phyloP scores from a whole-genome alignment of 2,797 vertebrate genomes.

The Coilia nasus region DNA sequence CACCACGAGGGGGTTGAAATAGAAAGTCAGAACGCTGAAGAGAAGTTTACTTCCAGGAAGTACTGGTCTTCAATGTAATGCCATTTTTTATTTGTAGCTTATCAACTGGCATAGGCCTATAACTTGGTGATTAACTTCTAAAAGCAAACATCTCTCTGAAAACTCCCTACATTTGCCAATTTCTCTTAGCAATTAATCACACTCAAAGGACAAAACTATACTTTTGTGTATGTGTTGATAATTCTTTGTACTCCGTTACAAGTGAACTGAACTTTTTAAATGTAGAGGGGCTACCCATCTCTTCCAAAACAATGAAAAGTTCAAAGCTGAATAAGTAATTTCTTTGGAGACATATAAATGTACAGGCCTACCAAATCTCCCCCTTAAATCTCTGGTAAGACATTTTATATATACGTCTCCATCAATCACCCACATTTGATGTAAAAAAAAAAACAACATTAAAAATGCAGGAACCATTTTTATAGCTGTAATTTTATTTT shows the following conservation, averaged over 20 bases:
- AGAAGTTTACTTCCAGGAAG: constrained; percentile 21
- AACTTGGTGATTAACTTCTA: constrained; percentile 44
- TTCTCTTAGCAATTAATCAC: constrained; percentile 49
- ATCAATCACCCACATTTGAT: not conserved
- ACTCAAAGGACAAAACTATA: constrained; percentile 34
- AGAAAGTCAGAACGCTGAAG: not conserved
- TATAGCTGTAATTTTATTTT: too few relatives aligned
- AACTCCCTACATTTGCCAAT: constrained; percentile 32
- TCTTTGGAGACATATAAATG: not conserved
- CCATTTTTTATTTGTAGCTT: constrained; percentile 38
- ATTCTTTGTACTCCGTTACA: constrained; percentile 34
- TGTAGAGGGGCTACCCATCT: not conserved
- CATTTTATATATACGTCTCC: not conserved
- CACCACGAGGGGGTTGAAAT: constrained; percentile 27
- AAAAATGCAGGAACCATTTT: not conserved
- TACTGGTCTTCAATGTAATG: constrained; percentile 3
- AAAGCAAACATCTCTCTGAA: constrained; percentile 32
- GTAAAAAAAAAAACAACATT: not conserved
- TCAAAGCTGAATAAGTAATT: constrained; percentile 11
- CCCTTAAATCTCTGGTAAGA: not conserved
- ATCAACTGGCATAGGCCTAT: constrained; percentile 15
- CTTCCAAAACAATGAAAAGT: not conserved
- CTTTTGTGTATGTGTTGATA: constrained; percentile 51
- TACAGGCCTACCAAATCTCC: not conserved
- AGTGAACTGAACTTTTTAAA: not conserved